phyloP scores from a whole-genome alignment of 2,113 vertebrate species.

The Ramphastos sulfuratus region DNA sequence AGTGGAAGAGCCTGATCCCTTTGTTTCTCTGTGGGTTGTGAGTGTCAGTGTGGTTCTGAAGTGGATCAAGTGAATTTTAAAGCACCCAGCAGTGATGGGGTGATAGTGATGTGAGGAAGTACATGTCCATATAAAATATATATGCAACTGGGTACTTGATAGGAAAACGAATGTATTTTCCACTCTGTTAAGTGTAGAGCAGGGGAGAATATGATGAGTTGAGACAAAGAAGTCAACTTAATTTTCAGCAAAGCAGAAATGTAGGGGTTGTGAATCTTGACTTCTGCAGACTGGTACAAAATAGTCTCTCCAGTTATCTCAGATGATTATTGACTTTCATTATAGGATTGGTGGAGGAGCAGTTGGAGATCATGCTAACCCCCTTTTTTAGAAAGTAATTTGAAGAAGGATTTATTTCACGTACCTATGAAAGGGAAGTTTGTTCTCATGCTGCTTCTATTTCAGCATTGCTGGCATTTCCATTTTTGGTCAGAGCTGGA shows the following conservation, averaged over 20 bases:
- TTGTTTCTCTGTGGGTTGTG: neutral
- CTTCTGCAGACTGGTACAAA: neutral
- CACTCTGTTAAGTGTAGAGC: neutral
- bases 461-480: conserved; percentile 57
- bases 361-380: neutral
- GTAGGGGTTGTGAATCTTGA: neutral
- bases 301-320: neutral
- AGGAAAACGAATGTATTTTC: neutral
- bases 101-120: neutral
- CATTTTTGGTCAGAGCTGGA: conserved; percentile 63
- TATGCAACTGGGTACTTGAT: neutral
- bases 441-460: conserved; percentile 59
- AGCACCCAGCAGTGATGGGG: neutral
- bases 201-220: neutral
- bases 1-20: neutral
- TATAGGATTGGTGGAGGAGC: neutral
- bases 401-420: conserved; percentile 33
- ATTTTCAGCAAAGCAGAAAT: conserved; percentile 30
- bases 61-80: neutral
- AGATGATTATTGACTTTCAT: neutral
- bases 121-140: neutral
- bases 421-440: conserved; percentile 33
- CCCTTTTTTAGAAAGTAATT: conserved; percentile 25
- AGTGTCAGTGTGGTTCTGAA: neutral
- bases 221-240: conserved; percentile 45